Evolutionary conservation across 2,797 vertebrate species (phyloP).

Genomic region (Hyperoplus immaculatus): DNA sequence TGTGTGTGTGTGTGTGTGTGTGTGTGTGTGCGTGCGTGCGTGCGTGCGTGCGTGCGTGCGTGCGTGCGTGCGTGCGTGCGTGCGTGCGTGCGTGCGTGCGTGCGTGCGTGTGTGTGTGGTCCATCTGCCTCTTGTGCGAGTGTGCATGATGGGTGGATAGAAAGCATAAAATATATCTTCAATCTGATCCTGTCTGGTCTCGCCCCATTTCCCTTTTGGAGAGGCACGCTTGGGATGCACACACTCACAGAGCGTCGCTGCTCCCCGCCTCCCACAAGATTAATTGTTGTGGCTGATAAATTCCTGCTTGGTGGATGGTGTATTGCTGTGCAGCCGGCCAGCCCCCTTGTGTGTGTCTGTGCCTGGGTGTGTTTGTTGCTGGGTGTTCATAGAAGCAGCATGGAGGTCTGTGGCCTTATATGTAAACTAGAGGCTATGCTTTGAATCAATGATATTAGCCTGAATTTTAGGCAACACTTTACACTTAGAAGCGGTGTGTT

Average conservation of each 20-base stretch:
- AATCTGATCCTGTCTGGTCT: conserved; percentile 36
- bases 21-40: neutral
- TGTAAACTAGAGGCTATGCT: conserved; percentile 9
- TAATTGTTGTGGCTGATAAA: conserved; percentile 73
- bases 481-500: neutral
- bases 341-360: conserved; percentile 25
- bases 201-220: conserved; percentile 41
- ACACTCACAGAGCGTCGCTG: conserved; percentile 23
- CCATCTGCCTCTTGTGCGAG: neutral
- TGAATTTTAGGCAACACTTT: neutral
- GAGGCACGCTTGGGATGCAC: conserved; percentile 41
- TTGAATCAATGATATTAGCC: conserved; percentile 1
- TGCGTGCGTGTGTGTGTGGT: conserved; percentile 9
- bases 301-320: conserved; percentile 68
- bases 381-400: conserved; percentile 32
- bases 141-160: conserved; percentile 21
- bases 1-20: conserved; percentile 11
- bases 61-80: conserved; percentile 4
- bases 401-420: conserved; percentile 18
- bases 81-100: neutral
- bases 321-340: conserved; percentile 56
- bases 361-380: conserved; percentile 8
- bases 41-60: conserved; percentile 17
- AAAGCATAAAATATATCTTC: conserved; percentile 8
- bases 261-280: conserved; percentile 62